Base-by-base conservation (phyloP, 2,113 vertebrate species). In the Agelaius phoeniceus region DNA sequence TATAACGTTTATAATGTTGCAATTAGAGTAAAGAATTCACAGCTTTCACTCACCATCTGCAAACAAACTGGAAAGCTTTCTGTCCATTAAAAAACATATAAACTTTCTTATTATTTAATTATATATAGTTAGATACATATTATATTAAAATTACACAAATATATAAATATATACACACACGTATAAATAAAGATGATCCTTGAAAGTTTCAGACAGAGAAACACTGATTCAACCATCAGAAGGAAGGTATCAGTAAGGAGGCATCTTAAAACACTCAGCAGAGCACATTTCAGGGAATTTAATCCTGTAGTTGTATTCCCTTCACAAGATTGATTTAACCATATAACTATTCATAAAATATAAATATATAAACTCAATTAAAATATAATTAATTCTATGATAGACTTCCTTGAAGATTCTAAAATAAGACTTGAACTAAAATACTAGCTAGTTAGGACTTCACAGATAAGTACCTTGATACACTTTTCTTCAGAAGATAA, bases 401-500 rank as follows among this genome's bases (percentile, higher is more conserved):
- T 5, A 83, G 35, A 46, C 23, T 93, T 51, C 46, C 57, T 63
- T 88, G n/a, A 73, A 89, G 35, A 84, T 78, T 89, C 48, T 89
- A 57, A 81, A 86, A 52, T 27, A 81, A 58, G 52, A 81, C 48
- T 84, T 86, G 48, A 94, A 61, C 30, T 90, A 48, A 74, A 85
- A 78, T 11, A 91, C 49, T 44, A 88, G 33, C 30, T 75, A 82
- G 52, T 92, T 79, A 88, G 63, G 61, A 95, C 67, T 96, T 94
- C 83, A 96, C 76, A 95, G 93, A 65, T 87, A 91, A 52, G 39
- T 73, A 41, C 78, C 76, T 94, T 54, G 13, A 84, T 48, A 96
- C 46, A 88, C n/a, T 91, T 90, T 84, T 89, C 74, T 93, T 94
- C 65, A 90, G 59, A 92, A 93, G 54, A 85, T 72, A 91, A 84